These are phyloP conservation scores for Procavia capensis DNA, from an alignment of 2,113 vertebrate species.

Conservation along the genomic window DNA sequence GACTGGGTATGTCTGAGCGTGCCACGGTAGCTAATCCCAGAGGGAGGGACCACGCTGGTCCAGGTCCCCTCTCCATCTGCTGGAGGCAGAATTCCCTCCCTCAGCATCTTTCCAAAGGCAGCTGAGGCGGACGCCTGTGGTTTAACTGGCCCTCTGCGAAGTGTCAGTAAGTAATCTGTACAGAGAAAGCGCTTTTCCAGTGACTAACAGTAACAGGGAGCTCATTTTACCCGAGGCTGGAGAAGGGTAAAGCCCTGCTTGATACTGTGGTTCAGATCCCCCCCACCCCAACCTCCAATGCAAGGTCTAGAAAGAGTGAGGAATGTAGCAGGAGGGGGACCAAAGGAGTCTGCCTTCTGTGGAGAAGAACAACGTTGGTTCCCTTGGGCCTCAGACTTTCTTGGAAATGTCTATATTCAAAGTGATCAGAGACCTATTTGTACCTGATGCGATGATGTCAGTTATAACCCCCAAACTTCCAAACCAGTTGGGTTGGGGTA, in stretches of 20 bases:
- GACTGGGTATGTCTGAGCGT: conserved; percentile 54
- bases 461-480: not conserved
- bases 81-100: conserved; percentile 41
- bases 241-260: not conserved
- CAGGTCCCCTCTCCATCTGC: conserved; percentile 52
- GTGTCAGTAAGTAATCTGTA: not conserved
- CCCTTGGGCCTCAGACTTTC: not conserved
- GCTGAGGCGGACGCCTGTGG: not conserved
- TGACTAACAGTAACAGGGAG: not conserved
- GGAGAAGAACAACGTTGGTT: conserved; percentile 23
- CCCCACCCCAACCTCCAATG: not conserved
- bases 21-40: conserved; percentile 52
- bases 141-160: not conserved
- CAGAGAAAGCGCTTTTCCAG: conserved; percentile 7
- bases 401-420: conserved; percentile 34
- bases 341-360: not conserved
- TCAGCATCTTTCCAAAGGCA: conserved; percentile 60
- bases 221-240: not conserved
- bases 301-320: not conserved
- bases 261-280: not conserved
- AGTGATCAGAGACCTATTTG: not conserved
- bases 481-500: not conserved
- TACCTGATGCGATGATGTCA: not conserved
- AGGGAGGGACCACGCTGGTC: conserved; percentile 51
- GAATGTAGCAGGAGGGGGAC: not conserved